These are phyloP conservation scores for Papio anubis DNA, from an alignment of 2,113 vertebrate species.

Conservation along the genomic window DNA sequence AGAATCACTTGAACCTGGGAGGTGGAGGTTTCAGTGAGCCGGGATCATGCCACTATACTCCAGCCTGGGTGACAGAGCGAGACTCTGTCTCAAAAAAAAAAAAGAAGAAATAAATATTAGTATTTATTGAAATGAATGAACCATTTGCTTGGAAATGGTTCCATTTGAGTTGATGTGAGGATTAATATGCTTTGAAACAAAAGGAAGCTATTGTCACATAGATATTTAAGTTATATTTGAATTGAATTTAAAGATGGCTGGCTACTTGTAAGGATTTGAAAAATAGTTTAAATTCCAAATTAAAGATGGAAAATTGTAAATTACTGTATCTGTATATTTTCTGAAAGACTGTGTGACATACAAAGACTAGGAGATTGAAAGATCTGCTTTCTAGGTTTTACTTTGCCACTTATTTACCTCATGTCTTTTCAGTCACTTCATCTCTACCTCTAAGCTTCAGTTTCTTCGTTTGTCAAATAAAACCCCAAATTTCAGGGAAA, in stretches of 20 bases:
- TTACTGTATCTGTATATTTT: background rate
- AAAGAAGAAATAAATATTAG: background rate
- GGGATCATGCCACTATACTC: too few species aligned
- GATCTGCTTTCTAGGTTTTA: background rate
- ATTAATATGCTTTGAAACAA: constrained; percentile 13
- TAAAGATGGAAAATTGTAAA: background rate
- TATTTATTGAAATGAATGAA: constrained; percentile 13
- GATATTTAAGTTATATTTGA: background rate
- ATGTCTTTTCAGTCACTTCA: background rate
- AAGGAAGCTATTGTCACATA: background rate
- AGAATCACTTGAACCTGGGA: too few species aligned
- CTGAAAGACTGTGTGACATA: background rate
- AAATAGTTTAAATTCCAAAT: constrained; percentile 8
- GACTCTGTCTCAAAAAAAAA: too few species aligned
- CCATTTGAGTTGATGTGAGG: background rate
- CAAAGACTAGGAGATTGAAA: background rate
- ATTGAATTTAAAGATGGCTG: background rate
- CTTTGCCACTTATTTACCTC: background rate
- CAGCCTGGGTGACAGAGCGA: too few species aligned
- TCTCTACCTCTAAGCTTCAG: background rate
- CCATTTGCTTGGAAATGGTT: background rate
- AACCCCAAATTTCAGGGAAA: background rate
- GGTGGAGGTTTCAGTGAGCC: too few species aligned
- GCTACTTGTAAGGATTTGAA: background rate
- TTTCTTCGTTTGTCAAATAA: constrained; percentile 1